A percentile compares a stretch with the other conserved stretches of the same genome.
These are phyloP conservation scores for Anas capensis DNA, from an alignment of 2,797 vertebrate species.

Conservation along the genomic window DNA sequence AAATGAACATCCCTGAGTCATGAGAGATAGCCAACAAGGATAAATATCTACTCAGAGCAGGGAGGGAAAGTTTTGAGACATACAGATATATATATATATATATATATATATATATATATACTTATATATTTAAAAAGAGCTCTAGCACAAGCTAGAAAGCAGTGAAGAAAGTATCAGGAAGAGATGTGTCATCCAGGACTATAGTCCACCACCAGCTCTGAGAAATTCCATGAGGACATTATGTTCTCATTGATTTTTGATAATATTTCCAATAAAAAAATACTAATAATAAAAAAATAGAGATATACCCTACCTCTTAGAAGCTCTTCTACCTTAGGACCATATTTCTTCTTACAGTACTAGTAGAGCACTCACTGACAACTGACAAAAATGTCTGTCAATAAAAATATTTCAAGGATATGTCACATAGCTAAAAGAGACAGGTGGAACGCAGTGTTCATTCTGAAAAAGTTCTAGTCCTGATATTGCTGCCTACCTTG, in stretches of 20 bases:
- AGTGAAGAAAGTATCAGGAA: neutral
- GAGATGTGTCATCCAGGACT: accelerated
- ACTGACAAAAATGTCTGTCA: neutral
- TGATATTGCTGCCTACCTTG: neutral
- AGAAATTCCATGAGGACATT: neutral
- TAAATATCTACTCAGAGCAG: no score
- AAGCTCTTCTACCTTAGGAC: neutral
- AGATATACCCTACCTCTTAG: neutral
- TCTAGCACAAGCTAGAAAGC: neutral
- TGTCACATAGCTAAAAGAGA: neutral
- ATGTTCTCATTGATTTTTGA: neutral
- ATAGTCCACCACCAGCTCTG: neutral
- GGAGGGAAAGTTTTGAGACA: no score
- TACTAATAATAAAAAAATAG: neutral
- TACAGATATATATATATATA: no score
- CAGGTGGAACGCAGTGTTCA: neutral
- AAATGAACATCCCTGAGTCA: no score
- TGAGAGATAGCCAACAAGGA: no score
- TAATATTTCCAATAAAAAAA: neutral
- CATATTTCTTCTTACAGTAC: neutral
- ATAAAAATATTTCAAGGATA: neutral
- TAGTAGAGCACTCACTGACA: neutral
- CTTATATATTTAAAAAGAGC: no score
- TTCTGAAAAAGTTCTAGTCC: neutral
- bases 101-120: no score